phyloP scores from a whole-genome alignment of 2,113 vertebrate species.

The Myanophis thanlyinensis region DNA sequence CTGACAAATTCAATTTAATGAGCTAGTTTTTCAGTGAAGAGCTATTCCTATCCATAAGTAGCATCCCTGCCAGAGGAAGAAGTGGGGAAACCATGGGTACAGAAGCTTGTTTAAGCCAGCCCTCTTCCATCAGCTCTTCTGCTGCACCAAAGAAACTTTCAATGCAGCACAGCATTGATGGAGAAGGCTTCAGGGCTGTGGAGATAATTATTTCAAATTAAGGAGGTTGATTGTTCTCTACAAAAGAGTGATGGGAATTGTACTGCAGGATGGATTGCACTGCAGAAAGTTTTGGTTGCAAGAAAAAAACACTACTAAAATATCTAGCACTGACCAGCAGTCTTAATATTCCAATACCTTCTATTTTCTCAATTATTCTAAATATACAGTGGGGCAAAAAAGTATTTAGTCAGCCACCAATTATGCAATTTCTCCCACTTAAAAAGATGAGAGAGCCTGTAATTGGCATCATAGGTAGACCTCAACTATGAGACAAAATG shows the following conservation, averaged over 20 bases:
- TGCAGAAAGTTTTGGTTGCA: neutral
- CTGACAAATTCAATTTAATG: neutral
- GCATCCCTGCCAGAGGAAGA: neutral
- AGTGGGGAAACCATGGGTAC: neutral
- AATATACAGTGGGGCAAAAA: too few relatives aligned
- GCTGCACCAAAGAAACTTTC: neutral
- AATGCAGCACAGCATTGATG: neutral
- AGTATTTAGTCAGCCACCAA: too few relatives aligned
- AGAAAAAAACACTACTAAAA: neutral
- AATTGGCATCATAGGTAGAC: too few relatives aligned
- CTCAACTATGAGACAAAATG: too few relatives aligned
- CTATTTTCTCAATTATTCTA: neutral
- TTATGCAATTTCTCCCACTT: too few relatives aligned
- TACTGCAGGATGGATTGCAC: neutral
- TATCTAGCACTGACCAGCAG: neutral
- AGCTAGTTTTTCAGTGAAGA: neutral
- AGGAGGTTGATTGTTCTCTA: neutral
- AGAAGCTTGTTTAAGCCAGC: neutral
- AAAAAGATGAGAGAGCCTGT: too few relatives aligned
- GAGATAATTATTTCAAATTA: neutral
- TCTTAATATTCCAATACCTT: neutral
- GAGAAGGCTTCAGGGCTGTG: neutral
- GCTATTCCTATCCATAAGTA: neutral
- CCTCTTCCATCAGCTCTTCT: neutral
- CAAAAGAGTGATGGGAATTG: neutral